Evolutionary conservation across 2,888 invertebrate genomes (phyloP).

Genomic region (Dascillus cervinus): DNA sequence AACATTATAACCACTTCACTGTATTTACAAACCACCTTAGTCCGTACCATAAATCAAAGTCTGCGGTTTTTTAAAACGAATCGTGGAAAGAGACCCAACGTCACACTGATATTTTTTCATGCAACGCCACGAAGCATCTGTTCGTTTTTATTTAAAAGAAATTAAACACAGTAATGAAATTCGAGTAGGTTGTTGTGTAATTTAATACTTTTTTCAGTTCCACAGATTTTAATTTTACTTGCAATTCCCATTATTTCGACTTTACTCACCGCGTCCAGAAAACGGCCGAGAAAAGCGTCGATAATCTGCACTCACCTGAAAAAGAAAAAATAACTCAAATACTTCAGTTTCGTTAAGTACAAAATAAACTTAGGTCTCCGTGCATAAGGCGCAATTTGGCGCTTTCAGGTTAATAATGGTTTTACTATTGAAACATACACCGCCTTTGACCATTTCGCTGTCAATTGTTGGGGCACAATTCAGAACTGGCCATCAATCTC

Average conservation of each 20-base stretch:
- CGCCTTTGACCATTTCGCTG: slow-evolving; percentile 14
- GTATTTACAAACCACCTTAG: slow-evolving; percentile 1
- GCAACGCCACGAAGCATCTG: slow-evolving; percentile 1
- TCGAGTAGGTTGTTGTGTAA: slow-evolving; percentile 4
- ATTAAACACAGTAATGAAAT: slow-evolving; percentile 5
- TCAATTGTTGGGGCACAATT: slow-evolving; percentile 10
- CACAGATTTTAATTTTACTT: neutral
- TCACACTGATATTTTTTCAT: slow-evolving; percentile 1
- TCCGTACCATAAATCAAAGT: neutral
- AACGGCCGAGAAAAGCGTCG: no score
- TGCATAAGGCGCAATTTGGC: slow-evolving; percentile 4
- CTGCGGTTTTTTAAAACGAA: neutral
- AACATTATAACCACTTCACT: slow-evolving; percentile 5
- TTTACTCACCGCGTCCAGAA: no score
- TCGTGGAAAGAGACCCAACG: slow-evolving; percentile 1
- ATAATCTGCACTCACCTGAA: slow-evolving; percentile 4
- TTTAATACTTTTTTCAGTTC: slow-evolving; percentile 4
- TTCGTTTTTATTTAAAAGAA: slow-evolving; percentile 2
- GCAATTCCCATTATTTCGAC: no score
- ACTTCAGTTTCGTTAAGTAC: no score
- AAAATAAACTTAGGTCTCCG: no score
- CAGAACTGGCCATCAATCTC: slow-evolving; percentile 11
- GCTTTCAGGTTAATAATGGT: no score
- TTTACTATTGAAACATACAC: slow-evolving; percentile 6
- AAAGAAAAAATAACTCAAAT: no score